Percentiles rank a stretch among this genome's conserved stretches.
These are phyloP conservation scores for Calosoma granatense DNA, from an alignment of 1,140 invertebrate species.

Conservation along the genomic window DNA sequence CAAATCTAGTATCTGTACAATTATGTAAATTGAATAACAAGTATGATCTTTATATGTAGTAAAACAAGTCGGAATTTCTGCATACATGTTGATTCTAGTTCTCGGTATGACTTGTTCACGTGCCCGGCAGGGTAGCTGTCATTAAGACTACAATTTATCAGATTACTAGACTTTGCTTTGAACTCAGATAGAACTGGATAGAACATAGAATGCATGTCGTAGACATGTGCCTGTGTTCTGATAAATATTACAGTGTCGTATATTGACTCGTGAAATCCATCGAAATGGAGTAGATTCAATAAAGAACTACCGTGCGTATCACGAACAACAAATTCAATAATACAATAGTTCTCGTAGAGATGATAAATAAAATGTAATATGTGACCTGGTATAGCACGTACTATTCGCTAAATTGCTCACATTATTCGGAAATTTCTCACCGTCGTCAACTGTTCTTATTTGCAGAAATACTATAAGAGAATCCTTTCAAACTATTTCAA, in stretches of 20 bases:
- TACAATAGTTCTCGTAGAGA: background rate
- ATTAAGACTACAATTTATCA: too few species aligned
- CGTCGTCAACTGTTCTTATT: background rate
- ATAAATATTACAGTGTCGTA: background rate
- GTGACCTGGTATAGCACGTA: background rate
- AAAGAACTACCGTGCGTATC: background rate
- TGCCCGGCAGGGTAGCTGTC: too few species aligned
- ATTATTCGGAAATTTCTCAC: background rate
- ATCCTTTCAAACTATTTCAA: too few species aligned
- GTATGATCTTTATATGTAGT: too few species aligned
- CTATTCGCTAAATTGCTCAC: background rate
- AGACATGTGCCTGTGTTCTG: background rate
- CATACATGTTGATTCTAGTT: background rate
- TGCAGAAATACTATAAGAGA: too few species aligned
- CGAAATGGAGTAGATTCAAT: conserved; percentile 1
- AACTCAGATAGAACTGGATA: background rate
- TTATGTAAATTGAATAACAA: too few species aligned
- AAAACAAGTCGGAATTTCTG: background rate
- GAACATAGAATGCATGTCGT: background rate
- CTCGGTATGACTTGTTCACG: too few species aligned
- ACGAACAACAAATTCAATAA: background rate
- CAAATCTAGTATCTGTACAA: too few species aligned
- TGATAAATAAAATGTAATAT: background rate
- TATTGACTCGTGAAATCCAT: background rate
- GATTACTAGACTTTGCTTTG: background rate